Evolutionary conservation across 1,140 invertebrate species (phyloP), one percentile per base, ranked within the genome.

Genomic region (Proales similis): DNA sequence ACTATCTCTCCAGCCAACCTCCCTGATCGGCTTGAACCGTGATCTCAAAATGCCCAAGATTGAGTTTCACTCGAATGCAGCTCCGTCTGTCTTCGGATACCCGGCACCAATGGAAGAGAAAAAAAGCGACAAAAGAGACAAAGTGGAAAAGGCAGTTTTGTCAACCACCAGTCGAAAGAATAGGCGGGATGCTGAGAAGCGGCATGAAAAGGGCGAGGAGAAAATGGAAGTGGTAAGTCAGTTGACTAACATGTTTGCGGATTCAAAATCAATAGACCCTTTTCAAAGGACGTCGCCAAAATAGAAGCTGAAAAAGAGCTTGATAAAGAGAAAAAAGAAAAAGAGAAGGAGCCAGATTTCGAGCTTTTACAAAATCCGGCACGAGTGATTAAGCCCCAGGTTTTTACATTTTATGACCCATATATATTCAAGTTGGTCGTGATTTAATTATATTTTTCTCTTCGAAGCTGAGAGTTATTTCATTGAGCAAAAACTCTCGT

Each of bases 11-110:
- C 90, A 89, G 0, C 94, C 95, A 1, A 96, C 93, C 0, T 92
- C 88, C 70, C 70, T 99, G 2, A 93, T 99, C 71, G 90, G 84
- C 7, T 81, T 99, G 0, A 99, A 98, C 73, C 83, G 85, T 0
- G 87, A 96, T 70, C 79, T 99, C 0, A 91, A 94, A 74, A 97
- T 97, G 91, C 93, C 93, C 1, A 91, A 92, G 72, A 75, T 95
- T 63, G 88, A 94, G 69, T 82, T 92, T 45, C 85, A 84, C 66
- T 97, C 91, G 0, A 90, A 89, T 72, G 88, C 90, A 0, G 88
- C 89, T 68, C 91, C 94, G 14, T 94, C 90, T 1, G 79, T 86
- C 3, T 99, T 91, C 74, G 94, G 90, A 0, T 99, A 98, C 75
- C 93, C 93, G 5, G 87, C 93, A 17, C 84, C 91, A 0, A 76